Base-by-base conservation (phyloP, 2,797 vertebrate species). In the Hoplostethus mediterraneus region DNA sequence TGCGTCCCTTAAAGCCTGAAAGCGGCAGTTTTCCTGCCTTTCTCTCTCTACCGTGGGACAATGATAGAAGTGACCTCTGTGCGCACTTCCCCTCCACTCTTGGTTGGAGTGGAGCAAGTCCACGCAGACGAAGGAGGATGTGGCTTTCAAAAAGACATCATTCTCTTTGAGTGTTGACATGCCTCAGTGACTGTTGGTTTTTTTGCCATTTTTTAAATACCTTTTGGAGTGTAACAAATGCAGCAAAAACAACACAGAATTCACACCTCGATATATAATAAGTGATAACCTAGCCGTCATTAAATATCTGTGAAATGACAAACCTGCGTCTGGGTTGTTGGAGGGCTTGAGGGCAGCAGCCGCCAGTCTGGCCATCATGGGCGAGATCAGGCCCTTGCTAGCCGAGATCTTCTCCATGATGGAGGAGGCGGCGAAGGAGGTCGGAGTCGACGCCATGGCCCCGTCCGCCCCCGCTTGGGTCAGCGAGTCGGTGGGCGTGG, bases 381-480 rank as follows among this genome's bases (percentile, higher is more conserved):
- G 98, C 0, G 98, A 99, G 90, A 99, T 99, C 87, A 99, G 94
- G 47, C 98, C 97, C 90, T 99, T 99, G 94, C 97, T 99, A 30
- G 98, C 97, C 0, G 98, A 97, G 91, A 99, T 97, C 94, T 97
- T 98, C 91, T 99, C 98, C 97, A 99, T 96, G 87, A 99, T 97
- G 82, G 98, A 97, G 62, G 97, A 94, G 73, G 96, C 93, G 0
- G 95, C 79, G 60, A 94, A 95, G 0, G 96, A 94, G 44, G 95
- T 95, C 6, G 96, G 94, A 52, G 97, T 95, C 4, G 95, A 95
- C 49, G 94, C 91, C 79, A 93, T 81, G 66, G 94, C 84, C 61
- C 87, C 92, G 0, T 95, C 89, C 17, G 96, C 96, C 6, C 94
- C 93, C 0, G 91, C 84, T 85, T 97, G 96, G 60, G 95, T 77